These are phyloP conservation scores for Lepidochitona cinerea DNA, from an alignment of 2,888 invertebrate genomes.

Conservation along the genomic window DNA sequence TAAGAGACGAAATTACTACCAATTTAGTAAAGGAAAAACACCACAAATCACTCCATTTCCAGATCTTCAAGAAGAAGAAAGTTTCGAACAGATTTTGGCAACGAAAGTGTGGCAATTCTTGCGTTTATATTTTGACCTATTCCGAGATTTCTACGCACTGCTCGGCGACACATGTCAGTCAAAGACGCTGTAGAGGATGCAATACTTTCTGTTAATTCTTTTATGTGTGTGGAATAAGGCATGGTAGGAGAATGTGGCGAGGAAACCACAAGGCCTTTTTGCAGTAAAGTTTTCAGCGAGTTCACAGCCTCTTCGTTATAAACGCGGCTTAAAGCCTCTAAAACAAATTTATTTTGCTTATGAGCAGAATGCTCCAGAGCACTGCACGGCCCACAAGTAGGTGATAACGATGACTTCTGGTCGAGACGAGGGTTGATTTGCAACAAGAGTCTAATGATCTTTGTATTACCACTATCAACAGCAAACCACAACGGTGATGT, in stretches of 20 bases:
- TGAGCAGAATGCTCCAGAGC: slow-evolving; percentile 57
- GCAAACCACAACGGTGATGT: slow-evolving; percentile 68
- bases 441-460: slow-evolving; percentile 62
- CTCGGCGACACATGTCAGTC: slow-evolving; percentile 45
- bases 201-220: slow-evolving; percentile 23
- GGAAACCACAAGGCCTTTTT: background rate
- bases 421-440: slow-evolving; percentile 94
- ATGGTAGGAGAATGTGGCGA: background rate
- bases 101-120: slow-evolving; percentile 38
- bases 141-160: slow-evolving; percentile 40
- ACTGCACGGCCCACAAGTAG: slow-evolving; percentile 72
- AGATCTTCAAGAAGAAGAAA: background rate
- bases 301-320: slow-evolving; percentile 49
- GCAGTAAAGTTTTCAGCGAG: slow-evolving; percentile 16
- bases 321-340: slow-evolving; percentile 48
- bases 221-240: background rate
- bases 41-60: background rate
- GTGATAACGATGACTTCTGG: slow-evolving; percentile 83
- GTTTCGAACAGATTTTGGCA: slow-evolving; percentile 32
- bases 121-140: slow-evolving; percentile 30
- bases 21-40: no score
- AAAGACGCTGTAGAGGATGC: slow-evolving; percentile 38
- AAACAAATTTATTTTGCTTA: slow-evolving; percentile 44
- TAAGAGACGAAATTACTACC: no score
- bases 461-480: slow-evolving; percentile 55